Conservation (phyloP, 2,888 invertebrate species). For the Pandemis cinnamomeana region DNA sequence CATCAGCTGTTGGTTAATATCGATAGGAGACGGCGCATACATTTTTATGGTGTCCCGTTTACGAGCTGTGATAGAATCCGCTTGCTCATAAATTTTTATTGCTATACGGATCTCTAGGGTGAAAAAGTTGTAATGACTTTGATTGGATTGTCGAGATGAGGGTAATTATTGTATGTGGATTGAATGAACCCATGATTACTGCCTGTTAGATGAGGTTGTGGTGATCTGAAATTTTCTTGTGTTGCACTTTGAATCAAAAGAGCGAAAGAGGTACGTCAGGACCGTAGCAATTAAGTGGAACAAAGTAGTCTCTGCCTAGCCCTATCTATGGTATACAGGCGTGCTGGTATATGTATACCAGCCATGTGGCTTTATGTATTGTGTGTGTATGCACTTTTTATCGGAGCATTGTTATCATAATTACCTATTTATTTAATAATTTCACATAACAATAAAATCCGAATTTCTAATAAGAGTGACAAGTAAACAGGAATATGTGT, state of each 20-base stretch:
- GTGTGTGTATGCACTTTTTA: too few species aligned
- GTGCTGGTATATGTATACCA: too few species aligned
- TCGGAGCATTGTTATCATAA: too few species aligned
- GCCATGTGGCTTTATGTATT: too few species aligned
- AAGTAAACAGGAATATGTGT: background rate
- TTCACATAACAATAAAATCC: background rate
- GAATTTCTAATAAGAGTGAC: background rate
- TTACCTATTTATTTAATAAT: too few species aligned
- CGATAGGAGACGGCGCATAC: constrained; percentile 60
- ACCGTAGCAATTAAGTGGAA: too few species aligned
- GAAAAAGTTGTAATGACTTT: constrained; percentile 50
- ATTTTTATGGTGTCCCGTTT: constrained; percentile 69
- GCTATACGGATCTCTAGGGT: constrained; percentile 53
- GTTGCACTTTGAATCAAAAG: too few species aligned
- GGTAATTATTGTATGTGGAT: constrained; percentile 34
- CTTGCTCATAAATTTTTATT: constrained; percentile 69
- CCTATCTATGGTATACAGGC: too few species aligned
- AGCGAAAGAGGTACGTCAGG: too few species aligned
- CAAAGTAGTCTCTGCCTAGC: too few species aligned
- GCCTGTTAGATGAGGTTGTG: background rate
- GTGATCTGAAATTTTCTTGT: background rate
- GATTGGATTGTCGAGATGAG: constrained; percentile 44
- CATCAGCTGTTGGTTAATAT: constrained; percentile 72
- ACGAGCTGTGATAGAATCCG: constrained; percentile 69
- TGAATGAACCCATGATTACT: background rate